Base-by-base conservation (phyloP, 92 coral and sea anemone genomes). In the Palythoa caribaeorum region DNA sequence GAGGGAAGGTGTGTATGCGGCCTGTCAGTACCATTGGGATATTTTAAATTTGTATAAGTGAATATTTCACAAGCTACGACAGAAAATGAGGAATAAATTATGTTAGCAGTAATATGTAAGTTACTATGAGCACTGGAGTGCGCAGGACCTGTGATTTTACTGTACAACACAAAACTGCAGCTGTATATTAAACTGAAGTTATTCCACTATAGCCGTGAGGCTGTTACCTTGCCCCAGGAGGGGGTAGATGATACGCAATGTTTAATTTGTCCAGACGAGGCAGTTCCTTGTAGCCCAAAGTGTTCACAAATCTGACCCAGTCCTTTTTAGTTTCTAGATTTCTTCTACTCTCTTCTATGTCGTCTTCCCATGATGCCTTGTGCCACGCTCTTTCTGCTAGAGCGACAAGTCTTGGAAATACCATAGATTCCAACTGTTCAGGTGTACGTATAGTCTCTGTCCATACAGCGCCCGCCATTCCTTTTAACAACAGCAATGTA, bases 371-470 rank as follows among this genome's bases (percentile, higher is more conserved):
- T 72, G 83, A 62, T 73, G 93, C 90, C 71, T 93, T 93, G 83
- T 91, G 94, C 94, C 96, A 93, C 47, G 92, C 92, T 73, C 96
- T 75, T 89, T 93, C 96, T 39, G 94, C 96, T 76, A 93, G 79
- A 16, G 96, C 92, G 38, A 91, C 77, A 38, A 91, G 76, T 3
- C 96, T 90, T 39, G 96, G 96, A 53, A 77, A 89, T 19, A 89
- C 74, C 96, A 91, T 91, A 9, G 89, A 90, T 65, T 91, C 87
- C 10, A 93, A 81, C 83, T 93, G 88, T 36, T 93, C 94, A 6
- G 88, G 21, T 5, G 96, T 93, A 17, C 96, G 94, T 19, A 91
- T 86, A 10, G 96, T 93, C 66, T 93, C 95, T 51, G 93, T 84
- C 95, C 95, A 93, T 40, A 93, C 76, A 68, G 83, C 81, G 73